phyloP scores from a whole-genome alignment of 2,888 invertebrate species.

The Invenusta paracnida region DNA sequence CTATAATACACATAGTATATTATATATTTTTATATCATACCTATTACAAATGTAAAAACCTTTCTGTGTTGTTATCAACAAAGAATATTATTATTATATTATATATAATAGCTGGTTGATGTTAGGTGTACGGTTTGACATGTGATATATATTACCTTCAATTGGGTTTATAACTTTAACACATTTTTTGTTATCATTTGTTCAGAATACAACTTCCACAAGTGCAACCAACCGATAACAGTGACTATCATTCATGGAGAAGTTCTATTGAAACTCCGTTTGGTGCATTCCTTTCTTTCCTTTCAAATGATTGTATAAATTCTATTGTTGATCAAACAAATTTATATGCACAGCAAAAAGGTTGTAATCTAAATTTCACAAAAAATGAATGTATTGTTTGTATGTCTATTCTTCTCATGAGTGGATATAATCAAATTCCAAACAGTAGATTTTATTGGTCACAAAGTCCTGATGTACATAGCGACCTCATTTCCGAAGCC shows the following conservation, averaged over 20 bases:
- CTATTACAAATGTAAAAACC: too few relatives aligned
- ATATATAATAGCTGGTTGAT: not conserved
- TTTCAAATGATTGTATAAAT: too few relatives aligned
- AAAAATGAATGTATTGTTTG: not conserved
- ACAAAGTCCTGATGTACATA: not conserved
- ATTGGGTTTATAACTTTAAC: not conserved
- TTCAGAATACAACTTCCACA: not conserved
- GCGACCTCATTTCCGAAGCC: not conserved
- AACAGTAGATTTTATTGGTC: not conserved
- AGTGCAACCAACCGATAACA: not conserved
- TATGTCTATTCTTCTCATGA: not conserved
- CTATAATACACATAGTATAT: too few relatives aligned
- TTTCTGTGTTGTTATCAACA: too few relatives aligned
- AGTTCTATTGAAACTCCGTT: not conserved
- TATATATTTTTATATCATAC: too few relatives aligned
- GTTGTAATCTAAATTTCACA: not conserved
- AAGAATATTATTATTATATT: not conserved
- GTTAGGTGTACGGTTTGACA: not conserved
- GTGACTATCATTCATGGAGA: not conserved
- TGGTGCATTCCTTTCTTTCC: too few relatives aligned
- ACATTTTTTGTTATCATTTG: not conserved
- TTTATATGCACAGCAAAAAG: too few relatives aligned
- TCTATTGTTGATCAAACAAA: too few relatives aligned
- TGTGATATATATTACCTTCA: not conserved
- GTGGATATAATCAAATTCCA: not conserved